Evolutionary conservation across 1,140 invertebrate species (phyloP).

Genomic region (Plodia interpunctella): DNA sequence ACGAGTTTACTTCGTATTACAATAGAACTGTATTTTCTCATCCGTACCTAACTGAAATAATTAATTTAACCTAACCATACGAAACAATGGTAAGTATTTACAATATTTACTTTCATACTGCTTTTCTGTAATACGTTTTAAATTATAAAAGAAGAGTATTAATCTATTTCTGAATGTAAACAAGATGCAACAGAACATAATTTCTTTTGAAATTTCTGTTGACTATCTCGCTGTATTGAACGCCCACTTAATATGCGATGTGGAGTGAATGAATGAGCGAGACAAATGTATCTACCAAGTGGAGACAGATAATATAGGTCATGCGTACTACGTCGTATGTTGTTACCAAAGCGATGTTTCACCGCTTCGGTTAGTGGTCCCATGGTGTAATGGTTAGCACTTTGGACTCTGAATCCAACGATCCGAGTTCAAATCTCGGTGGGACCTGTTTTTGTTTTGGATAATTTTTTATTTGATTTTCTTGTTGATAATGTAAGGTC

Average conservation of each 20-base stretch:
- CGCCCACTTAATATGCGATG: background rate
- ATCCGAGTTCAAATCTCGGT: conserved; percentile 89
- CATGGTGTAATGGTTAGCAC: conserved; percentile 89
- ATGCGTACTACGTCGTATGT: conserved; percentile 22
- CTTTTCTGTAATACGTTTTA: too few relatives aligned
- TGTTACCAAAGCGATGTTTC: conserved; percentile 15
- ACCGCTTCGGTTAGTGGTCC: conserved; percentile 69
- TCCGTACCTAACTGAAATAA: too few relatives aligned
- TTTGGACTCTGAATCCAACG: conserved; percentile 91
- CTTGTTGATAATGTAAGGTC: too few relatives aligned
- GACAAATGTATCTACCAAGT: background rate
- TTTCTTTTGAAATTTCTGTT: background rate
- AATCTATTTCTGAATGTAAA: background rate
- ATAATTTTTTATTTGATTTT: too few relatives aligned
- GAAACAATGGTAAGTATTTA: too few relatives aligned
- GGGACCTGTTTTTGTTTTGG: conserved; percentile 78
- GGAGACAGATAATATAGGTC: conserved; percentile 19
- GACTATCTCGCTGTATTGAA: background rate
- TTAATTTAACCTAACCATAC: too few relatives aligned
- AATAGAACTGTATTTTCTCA: too few relatives aligned
- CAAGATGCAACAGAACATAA: background rate
- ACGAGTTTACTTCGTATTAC: too few relatives aligned
- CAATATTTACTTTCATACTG: too few relatives aligned
- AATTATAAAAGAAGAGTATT: too few relatives aligned
- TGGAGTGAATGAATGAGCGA: background rate